A percentile compares a stretch with the other conserved stretches of the same genome.
Conservation (phyloP, 1,140 invertebrate species). For the silkworm (Bombyx mori) region DNA sequence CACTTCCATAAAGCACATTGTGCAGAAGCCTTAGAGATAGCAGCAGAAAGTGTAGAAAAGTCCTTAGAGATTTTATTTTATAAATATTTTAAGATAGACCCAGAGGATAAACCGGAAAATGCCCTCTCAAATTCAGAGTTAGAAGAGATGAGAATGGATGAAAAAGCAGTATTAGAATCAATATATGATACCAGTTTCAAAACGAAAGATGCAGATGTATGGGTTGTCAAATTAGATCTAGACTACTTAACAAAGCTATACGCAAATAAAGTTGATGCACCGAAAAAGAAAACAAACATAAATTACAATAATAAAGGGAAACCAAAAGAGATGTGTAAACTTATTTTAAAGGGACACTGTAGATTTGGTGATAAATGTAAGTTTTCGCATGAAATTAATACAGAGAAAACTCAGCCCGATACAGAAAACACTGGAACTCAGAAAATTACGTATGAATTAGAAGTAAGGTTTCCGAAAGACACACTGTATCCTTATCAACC, state of each 20-base stretch:
- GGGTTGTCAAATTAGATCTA: constrained; percentile 77
- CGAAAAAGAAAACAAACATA: constrained; percentile 52
- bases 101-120: constrained; percentile 44
- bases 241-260: constrained; percentile 78
- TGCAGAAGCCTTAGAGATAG: constrained; percentile 77
- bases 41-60: constrained; percentile 75
- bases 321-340: constrained; percentile 77
- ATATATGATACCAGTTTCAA: constrained; percentile 80
- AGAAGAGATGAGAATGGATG: constrained; percentile 76
- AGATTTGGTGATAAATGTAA: constrained; percentile 80
- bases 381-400: constrained; percentile 77
- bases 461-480: constrained; percentile 80
- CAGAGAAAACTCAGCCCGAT: constrained; percentile 21
- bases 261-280: constrained; percentile 63
- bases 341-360: constrained; percentile 78
- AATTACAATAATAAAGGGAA: constrained; percentile 66
- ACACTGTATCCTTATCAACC: constrained; percentile 81
- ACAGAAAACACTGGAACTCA: constrained; percentile 19
- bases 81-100: constrained; percentile 76
- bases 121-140: constrained; percentile 70
- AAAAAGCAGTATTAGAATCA: constrained; percentile 80
- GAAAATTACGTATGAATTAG: constrained; percentile 74
- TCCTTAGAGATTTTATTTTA: constrained; percentile 78
- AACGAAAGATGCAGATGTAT: constrained; percentile 78
- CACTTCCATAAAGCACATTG: constrained; percentile 82